These are phyloP conservation scores for Hedya salicella DNA, from an alignment of 2,888 invertebrate genomes.

Conservation along the genomic window DNA sequence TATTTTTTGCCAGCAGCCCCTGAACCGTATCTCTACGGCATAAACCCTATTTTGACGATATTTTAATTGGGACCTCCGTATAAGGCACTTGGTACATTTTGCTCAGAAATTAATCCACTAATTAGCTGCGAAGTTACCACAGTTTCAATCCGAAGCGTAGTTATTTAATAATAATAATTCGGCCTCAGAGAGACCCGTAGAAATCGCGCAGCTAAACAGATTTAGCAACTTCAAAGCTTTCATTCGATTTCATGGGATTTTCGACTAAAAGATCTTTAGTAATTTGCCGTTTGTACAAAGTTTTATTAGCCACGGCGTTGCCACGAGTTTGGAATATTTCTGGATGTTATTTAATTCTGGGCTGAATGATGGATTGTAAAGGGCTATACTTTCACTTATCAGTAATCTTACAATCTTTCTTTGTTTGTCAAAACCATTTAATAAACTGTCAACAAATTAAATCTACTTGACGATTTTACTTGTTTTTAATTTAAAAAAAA, in stretches of 20 bases:
- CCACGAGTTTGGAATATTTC: slow-evolving; percentile 24
- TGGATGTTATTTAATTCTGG: not conserved
- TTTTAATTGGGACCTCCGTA: slow-evolving; percentile 16
- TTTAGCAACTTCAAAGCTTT: slow-evolving; percentile 61
- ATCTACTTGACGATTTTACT: too few species aligned
- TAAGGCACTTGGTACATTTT: slow-evolving; percentile 16
- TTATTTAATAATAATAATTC: slow-evolving; percentile 53
- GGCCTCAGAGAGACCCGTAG: slow-evolving; percentile 45
- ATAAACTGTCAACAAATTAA: too few species aligned
- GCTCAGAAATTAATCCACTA: slow-evolving; percentile 35
- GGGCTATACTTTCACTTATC: not conserved
- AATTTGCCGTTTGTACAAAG: slow-evolving; percentile 55
- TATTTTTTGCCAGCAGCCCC: slow-evolving; percentile 1
- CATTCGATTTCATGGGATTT: slow-evolving; percentile 60
- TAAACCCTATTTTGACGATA: slow-evolving; percentile 13
- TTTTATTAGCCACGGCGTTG: slow-evolving; percentile 50
- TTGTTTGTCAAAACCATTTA: too few species aligned
- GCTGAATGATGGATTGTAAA: not conserved
- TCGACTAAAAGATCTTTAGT: slow-evolving; percentile 51
- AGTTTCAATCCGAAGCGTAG: slow-evolving; percentile 41
- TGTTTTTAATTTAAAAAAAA: too few species aligned
- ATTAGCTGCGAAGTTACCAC: slow-evolving; percentile 48
- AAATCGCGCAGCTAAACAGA: slow-evolving; percentile 55
- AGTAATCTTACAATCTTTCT: not conserved
- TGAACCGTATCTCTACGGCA: not conserved